Base-by-base conservation (phyloP, 1,140 invertebrate species). In the Ips typographus region DNA sequence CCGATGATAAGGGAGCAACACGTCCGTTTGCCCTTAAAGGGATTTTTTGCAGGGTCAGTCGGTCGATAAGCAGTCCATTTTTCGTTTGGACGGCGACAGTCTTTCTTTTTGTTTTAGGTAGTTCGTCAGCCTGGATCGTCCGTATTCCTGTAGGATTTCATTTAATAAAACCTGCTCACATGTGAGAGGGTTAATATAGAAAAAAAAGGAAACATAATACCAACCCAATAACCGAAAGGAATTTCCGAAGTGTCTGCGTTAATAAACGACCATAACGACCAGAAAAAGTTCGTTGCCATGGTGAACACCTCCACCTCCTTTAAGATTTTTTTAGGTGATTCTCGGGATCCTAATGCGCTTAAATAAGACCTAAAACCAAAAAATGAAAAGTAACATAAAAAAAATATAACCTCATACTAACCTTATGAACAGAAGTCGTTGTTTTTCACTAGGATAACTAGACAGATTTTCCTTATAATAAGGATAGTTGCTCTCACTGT, bases 141-240 rank as follows among this genome's bases (percentile, higher is more conserved):
- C 83, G 81, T 43, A 85, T 74, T 1, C 87, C 81, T 74, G 41
- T 7, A 68, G 65, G n/a, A 71, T 60, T 64, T 53, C 22, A 58
- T 59, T 49, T 62, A 7, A 36, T 63, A 63, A 7, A 22, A 22
- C 22, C 0, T 62, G 0, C 1, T 55, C 47, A n/a, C 3, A 56
- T 41, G 36, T 43, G 41, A 63, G 8, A 37, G 36, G 2, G 44
- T 56, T 40, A 66, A 40, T 22, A 22, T 22, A 36, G 4, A 47
- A 38, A 8, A 47, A 43, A 62, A 49, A 0, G 4, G 1, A 22
- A 65, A 36, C 58, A 7, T 8, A 41, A 22, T 39, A 81, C 86
- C 88, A 84, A 97, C 96, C 93, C 93, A 92, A 80, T 98, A 98
- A 49, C 94, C 95, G 79, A 98, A 98, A 43, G 93, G 89, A 78